Evolutionary conservation across 2,888 invertebrate species (phyloP), one percentile per base, ranked within the genome.

Genomic region (Arrhopalites spinosus): DNA sequence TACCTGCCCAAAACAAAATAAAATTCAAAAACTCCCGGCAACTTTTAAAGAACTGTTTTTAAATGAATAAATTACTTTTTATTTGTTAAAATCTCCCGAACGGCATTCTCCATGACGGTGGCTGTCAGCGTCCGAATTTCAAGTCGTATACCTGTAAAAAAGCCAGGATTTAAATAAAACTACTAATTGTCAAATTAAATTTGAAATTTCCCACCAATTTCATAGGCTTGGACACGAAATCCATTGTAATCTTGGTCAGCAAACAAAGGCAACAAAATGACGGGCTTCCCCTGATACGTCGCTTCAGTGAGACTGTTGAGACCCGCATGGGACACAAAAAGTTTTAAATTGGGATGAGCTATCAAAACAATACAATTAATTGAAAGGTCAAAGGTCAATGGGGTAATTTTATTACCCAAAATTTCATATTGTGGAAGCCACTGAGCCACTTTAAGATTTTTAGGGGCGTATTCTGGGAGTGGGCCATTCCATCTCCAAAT

Each of bases 351-450:
- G n/a, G 27, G 27, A 45, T 73, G 73, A 23, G 63, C 73, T 71
- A 20, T 43, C 5, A 25, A 27, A 1, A 2, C 15, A 5, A 50
- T 17, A 15, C 2, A 50, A 15, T 50, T 50, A 15, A 45, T 45
- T 15, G 45, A 7, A 7, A 7, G 45, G 45, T 45, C 15, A 45
- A 45, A 15, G 15, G 15, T 45, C 8, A 45, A 11, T 45, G 45
- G 15, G 45, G 45, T 45, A 11, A 11, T 45, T 15, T 27, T 29
- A 73, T 30, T 74, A 79, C 81, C 72, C 13, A 81, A 56, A 59
- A 81, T 75, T 47, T 81, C 80, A 43, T 36, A 74, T 66, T 81
- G 81, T 11, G 81, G 81, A 1, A 81, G 56, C 81, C 81, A 81
- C 0, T 79, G 76, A 0, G 78, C 77, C 53, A 76, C 72, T 15